Percentiles rank a stretch among this genome's conserved stretches.
Conservation (phyloP, 2,797 vertebrate genomes). For the Allobates femoralis region DNA sequence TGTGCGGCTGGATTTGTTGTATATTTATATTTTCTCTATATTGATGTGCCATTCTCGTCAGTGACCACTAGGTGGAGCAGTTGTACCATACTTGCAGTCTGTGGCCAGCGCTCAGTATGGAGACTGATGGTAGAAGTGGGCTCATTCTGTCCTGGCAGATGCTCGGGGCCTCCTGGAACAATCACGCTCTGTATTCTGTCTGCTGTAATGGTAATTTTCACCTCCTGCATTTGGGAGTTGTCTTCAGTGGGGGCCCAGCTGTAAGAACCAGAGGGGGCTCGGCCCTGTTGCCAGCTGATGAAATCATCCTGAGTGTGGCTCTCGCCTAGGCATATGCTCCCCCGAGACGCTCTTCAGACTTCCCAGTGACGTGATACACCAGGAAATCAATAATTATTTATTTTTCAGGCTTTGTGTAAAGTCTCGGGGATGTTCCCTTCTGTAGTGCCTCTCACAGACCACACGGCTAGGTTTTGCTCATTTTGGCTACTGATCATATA, state of each 20-base stretch:
- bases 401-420: conserved; percentile 4
- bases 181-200: conserved; percentile 11
- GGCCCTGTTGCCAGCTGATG: background rate
- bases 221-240: conserved; percentile 46
- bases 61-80: conserved; percentile 14
- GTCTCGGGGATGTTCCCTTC: too few relatives aligned
- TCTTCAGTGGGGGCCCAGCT: conserved; percentile 30
- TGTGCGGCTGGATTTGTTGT: too few relatives aligned
- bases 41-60: too few relatives aligned
- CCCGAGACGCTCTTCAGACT: background rate
- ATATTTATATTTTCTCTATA: background rate
- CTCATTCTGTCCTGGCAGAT: conserved; percentile 13
- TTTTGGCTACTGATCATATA: background rate
- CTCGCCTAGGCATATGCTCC: background rate
- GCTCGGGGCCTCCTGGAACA: background rate
- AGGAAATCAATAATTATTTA: conserved; percentile 34
- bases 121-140: conserved; percentile 6
- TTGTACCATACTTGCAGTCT: background rate
- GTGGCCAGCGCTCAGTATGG: background rate
- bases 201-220: conserved; percentile 11
- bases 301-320: conserved; percentile 25
- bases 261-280: background rate
- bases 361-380: conserved; percentile 25
- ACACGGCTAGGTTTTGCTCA: background rate
- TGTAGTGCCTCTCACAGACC: too few relatives aligned